Conservation (phyloP, 2,113 vertebrate genomes). For the Pleuronectes platessa region DNA sequence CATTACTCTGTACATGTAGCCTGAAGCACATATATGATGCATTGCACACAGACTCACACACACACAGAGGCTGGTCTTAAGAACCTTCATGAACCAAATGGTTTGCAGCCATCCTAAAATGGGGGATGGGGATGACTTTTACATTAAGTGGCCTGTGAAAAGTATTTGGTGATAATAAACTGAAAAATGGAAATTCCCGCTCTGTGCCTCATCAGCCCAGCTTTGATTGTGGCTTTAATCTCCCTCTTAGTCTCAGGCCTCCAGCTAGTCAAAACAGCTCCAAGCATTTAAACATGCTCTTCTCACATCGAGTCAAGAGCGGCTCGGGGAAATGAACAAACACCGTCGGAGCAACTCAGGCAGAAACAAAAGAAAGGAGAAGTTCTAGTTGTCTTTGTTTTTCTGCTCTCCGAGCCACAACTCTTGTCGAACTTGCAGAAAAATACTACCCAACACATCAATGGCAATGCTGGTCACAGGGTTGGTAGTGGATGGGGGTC, state of each 20-base stretch:
- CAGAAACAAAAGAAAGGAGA: conserved; percentile 28
- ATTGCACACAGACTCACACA: no score
- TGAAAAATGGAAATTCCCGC: conserved; percentile 47
- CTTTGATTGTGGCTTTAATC: conserved; percentile 50
- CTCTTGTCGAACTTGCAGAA: conserved; percentile 17
- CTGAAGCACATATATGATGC: no score
- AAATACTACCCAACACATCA: conserved; percentile 9
- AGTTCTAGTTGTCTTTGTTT: conserved; percentile 10
- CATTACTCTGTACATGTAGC: no score
- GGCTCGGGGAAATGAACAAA: conserved; percentile 4
- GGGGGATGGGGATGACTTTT: background rate
- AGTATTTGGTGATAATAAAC: conserved; percentile 24
- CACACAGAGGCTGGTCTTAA: background rate
- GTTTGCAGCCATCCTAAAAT: background rate
- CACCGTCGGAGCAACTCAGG: conserved; percentile 2
- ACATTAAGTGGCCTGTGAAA: conserved; percentile 15
- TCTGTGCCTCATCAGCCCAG: conserved; percentile 13
- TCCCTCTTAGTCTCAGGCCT: conserved; percentile 34
- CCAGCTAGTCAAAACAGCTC: conserved; percentile 25
- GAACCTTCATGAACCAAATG: background rate
- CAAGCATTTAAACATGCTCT: conserved; percentile 29
- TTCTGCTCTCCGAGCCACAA: conserved; percentile 15
- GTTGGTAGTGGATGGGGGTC: background rate
- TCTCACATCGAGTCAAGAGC: conserved; percentile 1
- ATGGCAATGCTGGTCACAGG: conserved; percentile 4